phyloP scores from a whole-genome alignment of 2,888 invertebrate species.

The Himalopsyche kuldschensis region DNA sequence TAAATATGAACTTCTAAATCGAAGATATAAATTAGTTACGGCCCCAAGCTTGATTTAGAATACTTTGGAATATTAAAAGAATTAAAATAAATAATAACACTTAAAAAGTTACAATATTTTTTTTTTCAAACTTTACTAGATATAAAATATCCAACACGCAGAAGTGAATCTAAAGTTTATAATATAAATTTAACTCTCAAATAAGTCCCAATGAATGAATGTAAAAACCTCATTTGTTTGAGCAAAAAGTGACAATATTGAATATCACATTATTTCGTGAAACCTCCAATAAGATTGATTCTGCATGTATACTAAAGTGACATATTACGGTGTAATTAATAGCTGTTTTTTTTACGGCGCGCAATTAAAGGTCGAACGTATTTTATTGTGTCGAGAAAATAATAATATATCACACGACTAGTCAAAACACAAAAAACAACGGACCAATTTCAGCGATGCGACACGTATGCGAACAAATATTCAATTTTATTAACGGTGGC shows the following conservation, averaged over 20 bases:
- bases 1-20: too few species aligned
- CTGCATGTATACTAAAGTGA: constrained; percentile 1
- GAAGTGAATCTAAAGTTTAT: background rate
- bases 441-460: constrained; percentile 6
- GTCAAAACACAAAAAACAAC: constrained; percentile 20
- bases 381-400: background rate
- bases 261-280: background rate
- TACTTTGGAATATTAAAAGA: too few species aligned
- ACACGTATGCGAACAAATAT: background rate
- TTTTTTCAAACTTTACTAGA: background rate
- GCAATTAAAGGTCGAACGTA: constrained; percentile 3
- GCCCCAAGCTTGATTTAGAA: too few species aligned
- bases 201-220: too few species aligned
- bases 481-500: background rate
- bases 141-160: background rate
- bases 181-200: too few species aligned
- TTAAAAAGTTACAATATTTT: too few species aligned
- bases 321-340: background rate
- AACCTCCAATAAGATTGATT: background rate
- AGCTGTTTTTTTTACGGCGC: constrained; percentile 9
- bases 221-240: background rate
- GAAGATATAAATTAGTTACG: too few species aligned
- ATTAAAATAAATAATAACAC: too few species aligned
- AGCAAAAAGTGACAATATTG: constrained; percentile 1
- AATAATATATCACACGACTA: background rate